These are phyloP conservation scores for Perccottus glenii DNA, from an alignment of 2,113 vertebrate genomes.

Conservation along the genomic window DNA sequence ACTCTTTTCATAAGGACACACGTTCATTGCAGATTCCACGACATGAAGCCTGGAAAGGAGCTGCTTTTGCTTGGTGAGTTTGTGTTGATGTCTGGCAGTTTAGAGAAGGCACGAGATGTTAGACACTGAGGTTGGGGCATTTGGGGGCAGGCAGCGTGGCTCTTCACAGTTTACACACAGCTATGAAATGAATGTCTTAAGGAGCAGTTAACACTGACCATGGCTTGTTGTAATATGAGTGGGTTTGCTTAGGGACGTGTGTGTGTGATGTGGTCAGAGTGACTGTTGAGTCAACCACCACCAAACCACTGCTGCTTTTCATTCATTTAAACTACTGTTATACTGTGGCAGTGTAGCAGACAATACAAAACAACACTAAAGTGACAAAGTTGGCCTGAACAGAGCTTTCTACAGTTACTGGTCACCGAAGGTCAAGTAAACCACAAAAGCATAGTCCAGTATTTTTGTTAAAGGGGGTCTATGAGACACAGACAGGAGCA, in stretches of 20 bases:
- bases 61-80: slow-evolving; percentile 60
- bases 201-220: not conserved
- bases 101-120: not conserved
- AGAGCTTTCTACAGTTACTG: not conserved
- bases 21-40: not conserved
- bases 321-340: not conserved
- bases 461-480: not conserved
- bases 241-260: not conserved
- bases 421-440: not conserved
- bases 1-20: slow-evolving; percentile 9
- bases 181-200: not conserved
- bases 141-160: not conserved
- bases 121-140: not conserved
- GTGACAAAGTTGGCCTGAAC: not conserved
- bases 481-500: not conserved
- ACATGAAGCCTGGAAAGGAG: slow-evolving; percentile 46
- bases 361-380: not conserved
- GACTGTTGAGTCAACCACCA: too few species aligned
- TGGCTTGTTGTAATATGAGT: not conserved
- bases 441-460: not conserved
- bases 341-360: not conserved
- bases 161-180: not conserved
- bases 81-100: slow-evolving; percentile 10
- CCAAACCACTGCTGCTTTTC: too few species aligned
- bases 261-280: too few species aligned